phyloP scores from a whole-genome alignment of 1,140 invertebrate species.

The Brachionus calyciflorus region DNA sequence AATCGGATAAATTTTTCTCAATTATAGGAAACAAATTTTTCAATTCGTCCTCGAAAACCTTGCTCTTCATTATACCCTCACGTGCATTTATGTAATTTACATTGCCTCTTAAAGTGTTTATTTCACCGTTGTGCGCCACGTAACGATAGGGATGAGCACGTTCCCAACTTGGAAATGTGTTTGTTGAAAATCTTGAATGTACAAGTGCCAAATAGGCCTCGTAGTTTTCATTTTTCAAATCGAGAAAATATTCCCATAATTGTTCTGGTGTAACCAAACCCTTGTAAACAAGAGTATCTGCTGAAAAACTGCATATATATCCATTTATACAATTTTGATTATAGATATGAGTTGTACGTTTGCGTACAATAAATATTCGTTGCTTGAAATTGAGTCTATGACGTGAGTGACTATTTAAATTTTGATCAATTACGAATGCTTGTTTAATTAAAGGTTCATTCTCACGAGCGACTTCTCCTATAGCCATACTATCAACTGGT shows the following conservation, averaged over 20 bases:
- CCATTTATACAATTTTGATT: conserved; percentile 76
- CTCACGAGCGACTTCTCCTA: conserved; percentile 84
- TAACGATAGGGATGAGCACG: conserved; percentile 65
- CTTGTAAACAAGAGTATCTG: conserved; percentile 89
- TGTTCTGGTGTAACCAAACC: conserved; percentile 90
- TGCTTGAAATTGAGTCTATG: conserved; percentile 48
- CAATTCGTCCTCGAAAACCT: conserved; percentile 74
- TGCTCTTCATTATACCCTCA: conserved; percentile 93
- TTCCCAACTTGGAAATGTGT: conserved; percentile 46
- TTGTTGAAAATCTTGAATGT: conserved; percentile 45
- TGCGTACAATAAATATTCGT: conserved; percentile 84
- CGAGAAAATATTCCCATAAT: conserved; percentile 79
- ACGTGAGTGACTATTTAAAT: background rate
- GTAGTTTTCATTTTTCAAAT: conserved; percentile 74
- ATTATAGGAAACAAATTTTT: conserved; percentile 92
- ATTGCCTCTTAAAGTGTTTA: conserved; percentile 95
- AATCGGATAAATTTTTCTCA: conserved; percentile 94
- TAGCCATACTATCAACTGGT: conserved; percentile 75
- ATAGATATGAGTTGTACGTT: conserved; percentile 83
- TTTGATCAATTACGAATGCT: conserved; percentile 51
- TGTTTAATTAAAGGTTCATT: conserved; percentile 93
- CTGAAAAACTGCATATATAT: conserved; percentile 91
- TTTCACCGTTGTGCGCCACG: conserved; percentile 97
- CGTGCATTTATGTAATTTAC: conserved; percentile 97
- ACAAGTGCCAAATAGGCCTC: conserved; percentile 77